These are phyloP conservation scores for Eptatretus atami DNA, from an alignment of 2,797 vertebrate genomes.

Conservation along the genomic window DNA sequence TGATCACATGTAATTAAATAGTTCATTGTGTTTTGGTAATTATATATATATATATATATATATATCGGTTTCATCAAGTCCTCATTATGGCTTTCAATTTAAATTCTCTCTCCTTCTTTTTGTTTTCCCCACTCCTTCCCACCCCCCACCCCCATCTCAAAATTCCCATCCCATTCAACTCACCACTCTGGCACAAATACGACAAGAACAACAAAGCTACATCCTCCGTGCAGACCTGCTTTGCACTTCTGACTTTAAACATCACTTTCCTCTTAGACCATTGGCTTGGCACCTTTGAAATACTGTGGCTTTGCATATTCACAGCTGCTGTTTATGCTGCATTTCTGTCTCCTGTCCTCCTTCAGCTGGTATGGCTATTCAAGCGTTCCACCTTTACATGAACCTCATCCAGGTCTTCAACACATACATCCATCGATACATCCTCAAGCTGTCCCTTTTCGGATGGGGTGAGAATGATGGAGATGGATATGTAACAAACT, in stretches of 20 bases:
- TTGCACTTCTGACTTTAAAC: slow-evolving; percentile 17
- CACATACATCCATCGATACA: slow-evolving; percentile 23
- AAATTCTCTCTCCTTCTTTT: too few species aligned
- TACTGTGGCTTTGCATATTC: slow-evolving; percentile 13
- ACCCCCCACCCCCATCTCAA: too few species aligned
- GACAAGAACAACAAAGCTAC: slow-evolving; percentile 9
- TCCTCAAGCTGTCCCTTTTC: slow-evolving; percentile 23
- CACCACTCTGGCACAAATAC: slow-evolving; percentile 9
- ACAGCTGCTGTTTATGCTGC: slow-evolving; percentile 19
- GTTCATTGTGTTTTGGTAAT: too few species aligned
- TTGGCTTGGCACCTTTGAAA: slow-evolving; percentile 10
- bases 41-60: too few species aligned
- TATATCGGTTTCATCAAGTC: too few species aligned
- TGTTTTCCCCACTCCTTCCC: too few species aligned
- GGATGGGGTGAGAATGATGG: slow-evolving; percentile 32
- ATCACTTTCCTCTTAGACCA: slow-evolving; percentile 17
- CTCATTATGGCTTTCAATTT: too few species aligned
- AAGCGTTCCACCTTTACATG: slow-evolving; percentile 36
- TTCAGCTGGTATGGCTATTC: slow-evolving; percentile 40
- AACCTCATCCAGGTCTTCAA: slow-evolving; percentile 32
- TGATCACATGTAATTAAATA: too few species aligned
- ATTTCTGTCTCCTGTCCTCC: slow-evolving; percentile 30
- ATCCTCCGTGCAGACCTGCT: slow-evolving; percentile 18
- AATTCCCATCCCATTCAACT: neutral
- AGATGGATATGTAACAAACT: too few species aligned